These are phyloP conservation scores for Oxytorus armatus DNA, from an alignment of 2,888 invertebrate species.

Conservation along the genomic window DNA sequence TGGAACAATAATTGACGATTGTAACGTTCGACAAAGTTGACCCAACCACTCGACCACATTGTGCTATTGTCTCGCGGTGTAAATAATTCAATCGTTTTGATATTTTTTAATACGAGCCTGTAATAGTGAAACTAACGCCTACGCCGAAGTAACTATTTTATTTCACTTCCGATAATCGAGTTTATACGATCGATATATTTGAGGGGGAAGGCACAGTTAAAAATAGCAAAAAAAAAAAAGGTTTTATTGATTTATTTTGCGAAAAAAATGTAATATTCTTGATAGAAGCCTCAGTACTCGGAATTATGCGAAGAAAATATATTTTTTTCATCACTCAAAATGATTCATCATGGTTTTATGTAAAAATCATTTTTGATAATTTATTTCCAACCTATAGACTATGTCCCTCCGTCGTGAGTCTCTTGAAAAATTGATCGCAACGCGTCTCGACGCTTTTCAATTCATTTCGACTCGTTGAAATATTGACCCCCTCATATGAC, in stretches of 20 bases:
- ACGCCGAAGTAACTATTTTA: no score
- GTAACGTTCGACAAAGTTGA: slow-evolving; percentile 14
- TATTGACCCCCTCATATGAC: slow-evolving; percentile 29
- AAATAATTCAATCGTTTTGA: background rate
- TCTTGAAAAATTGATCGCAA: slow-evolving; percentile 3
- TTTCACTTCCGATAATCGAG: background rate
- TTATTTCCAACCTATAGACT: no score
- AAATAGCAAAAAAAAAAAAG: no score
- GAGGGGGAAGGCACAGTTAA: no score
- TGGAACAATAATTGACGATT: slow-evolving; percentile 40
- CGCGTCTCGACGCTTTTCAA: slow-evolving; percentile 9
- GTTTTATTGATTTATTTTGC: no score
- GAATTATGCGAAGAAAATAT: no score
- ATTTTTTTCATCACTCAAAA: no score
- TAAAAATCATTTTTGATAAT: no score
- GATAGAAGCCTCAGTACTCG: no score
- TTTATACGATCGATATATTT: background rate
- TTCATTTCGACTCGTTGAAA: slow-evolving; percentile 41
- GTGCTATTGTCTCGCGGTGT: slow-evolving; percentile 10
- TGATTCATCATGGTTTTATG: background rate
- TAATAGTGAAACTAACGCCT: no score
- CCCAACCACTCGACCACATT: background rate
- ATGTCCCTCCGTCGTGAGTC: background rate
- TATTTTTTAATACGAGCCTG: no score
- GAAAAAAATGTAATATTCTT: no score